These are phyloP conservation scores for Pterocles gutturalis DNA, from an alignment of 2,113 vertebrate genomes.

Conservation along the genomic window DNA sequence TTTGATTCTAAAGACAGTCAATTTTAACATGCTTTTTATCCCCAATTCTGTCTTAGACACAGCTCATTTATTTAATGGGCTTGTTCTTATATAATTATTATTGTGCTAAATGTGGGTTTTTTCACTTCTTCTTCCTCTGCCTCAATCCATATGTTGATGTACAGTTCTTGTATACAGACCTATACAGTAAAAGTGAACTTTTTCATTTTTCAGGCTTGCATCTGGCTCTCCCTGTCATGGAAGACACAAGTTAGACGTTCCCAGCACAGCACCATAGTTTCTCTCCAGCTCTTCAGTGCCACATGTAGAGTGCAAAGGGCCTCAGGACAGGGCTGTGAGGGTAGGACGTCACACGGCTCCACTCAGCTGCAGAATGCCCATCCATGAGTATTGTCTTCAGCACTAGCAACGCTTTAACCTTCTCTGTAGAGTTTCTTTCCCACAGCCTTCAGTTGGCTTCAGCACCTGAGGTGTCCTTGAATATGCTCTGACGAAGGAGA, in stretches of 20 bases:
- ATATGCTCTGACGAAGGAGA: not conserved
- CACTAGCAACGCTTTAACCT: not conserved
- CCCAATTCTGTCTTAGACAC: not conserved
- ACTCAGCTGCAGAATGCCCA: no score
- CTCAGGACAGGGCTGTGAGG: not conserved
- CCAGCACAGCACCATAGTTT: not conserved
- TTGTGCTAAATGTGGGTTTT: not conserved
- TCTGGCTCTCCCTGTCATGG: not conserved
- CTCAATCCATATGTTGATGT: not conserved
- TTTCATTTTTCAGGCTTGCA: not conserved
- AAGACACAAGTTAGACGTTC: not conserved
- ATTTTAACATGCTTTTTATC: slow-evolving; percentile 12
- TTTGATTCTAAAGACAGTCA: not conserved
- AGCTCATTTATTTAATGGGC: not conserved
- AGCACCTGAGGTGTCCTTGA: not conserved
- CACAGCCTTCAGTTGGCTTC: not conserved
- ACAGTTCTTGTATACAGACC: not conserved
- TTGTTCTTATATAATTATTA: not conserved
- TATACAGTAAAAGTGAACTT: not conserved
- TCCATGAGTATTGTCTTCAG: not conserved
- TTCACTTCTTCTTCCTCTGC: not conserved
- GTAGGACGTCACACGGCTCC: not conserved
- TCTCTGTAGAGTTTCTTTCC: not conserved
- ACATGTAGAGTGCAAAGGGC: rapidly evolving
- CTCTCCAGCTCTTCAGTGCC: not conserved